phyloP scores from a whole-genome alignment of 2,797 vertebrate genomes.

The Diplodus puntazzo region DNA sequence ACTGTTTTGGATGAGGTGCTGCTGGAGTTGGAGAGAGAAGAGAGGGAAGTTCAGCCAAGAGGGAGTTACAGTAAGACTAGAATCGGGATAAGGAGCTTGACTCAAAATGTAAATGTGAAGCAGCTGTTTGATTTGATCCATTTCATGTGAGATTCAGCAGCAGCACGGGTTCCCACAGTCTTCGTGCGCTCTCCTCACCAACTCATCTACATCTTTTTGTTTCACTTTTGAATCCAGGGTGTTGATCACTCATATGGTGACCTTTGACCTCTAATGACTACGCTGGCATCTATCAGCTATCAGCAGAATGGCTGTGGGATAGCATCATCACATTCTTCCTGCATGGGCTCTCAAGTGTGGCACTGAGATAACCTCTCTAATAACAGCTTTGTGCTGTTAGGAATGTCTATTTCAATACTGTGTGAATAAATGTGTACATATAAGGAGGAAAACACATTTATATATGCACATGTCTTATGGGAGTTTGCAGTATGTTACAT shows the following conservation, averaged over 20 bases:
- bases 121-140: slow-evolving; percentile 44
- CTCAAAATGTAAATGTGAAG: slow-evolving; percentile 40
- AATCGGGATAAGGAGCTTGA: slow-evolving; percentile 36
- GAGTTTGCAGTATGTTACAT: background rate
- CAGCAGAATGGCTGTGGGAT: slow-evolving; percentile 57
- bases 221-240: slow-evolving; percentile 51
- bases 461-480: background rate
- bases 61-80: slow-evolving; percentile 40
- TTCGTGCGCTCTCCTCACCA: background rate
- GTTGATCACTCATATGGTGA: slow-evolving; percentile 23
- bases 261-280: slow-evolving; percentile 44
- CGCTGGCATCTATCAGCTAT: slow-evolving; percentile 56
- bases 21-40: slow-evolving; percentile 10
- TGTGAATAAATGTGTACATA: background rate
- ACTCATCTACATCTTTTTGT: background rate
- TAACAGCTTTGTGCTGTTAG: slow-evolving; percentile 42
- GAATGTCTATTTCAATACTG: background rate
- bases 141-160: slow-evolving; percentile 28
- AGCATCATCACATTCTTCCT: slow-evolving; percentile 68
- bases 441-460: background rate
- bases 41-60: slow-evolving; percentile 49
- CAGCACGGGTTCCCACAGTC: slow-evolving; percentile 20
- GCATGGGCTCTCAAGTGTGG: slow-evolving; percentile 52
- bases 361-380: slow-evolving; percentile 61
- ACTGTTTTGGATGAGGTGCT: slow-evolving; percentile 33